Base-by-base conservation (phyloP, 2,888 invertebrate genomes). In the Mesoligia furuncula region DNA sequence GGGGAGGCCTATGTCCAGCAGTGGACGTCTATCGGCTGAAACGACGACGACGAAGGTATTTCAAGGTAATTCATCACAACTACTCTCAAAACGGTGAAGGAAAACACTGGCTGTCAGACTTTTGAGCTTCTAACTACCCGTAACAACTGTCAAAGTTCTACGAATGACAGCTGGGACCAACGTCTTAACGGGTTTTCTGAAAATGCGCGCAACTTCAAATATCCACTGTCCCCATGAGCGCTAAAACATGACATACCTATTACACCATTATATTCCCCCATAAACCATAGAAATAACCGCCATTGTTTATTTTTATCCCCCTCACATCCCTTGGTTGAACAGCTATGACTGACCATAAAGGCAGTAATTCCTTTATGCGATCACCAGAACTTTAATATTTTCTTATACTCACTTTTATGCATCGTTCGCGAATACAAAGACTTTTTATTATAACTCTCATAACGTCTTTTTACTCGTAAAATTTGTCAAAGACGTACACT, bases 381-480 rank as follows among this genome's bases (percentile, higher is more conserved):
- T 75, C 86, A 77, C 15, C 75, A 69, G 48, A 80, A 85, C 64
- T 88, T 86, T 87, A 84, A 88, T 88, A 88, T 85, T 88, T 83
- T 86, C 85, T 84, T 79, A 82, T 77, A 71, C 69, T 77, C 78
- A 57, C 71, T 87, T 88, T 88, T 88, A 87, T 83, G 81, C 82
- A 85, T 77, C 87, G 79, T 88, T 88, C 75, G 88, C 82, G 83
- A 86, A 82, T 79, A 88, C 88, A 88, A 88, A 85, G 80, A 71
- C 64, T 75, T 88, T 88, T 88, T 85, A 86, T 81, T 82, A 77
- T 76, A 48, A 73, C 39, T 77, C 71, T 79, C 77, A 79, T 81
- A 81, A 88, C 77, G 80, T 45, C 42, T 72, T 64, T 78, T 70
- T 75, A 59, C 65, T 80, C 85, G 80, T 88, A 87, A 88, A 87